Evolutionary conservation across 2,888 invertebrate species (phyloP), one percentile per base, ranked within the genome.

Genomic region (Lypha dubia): DNA sequence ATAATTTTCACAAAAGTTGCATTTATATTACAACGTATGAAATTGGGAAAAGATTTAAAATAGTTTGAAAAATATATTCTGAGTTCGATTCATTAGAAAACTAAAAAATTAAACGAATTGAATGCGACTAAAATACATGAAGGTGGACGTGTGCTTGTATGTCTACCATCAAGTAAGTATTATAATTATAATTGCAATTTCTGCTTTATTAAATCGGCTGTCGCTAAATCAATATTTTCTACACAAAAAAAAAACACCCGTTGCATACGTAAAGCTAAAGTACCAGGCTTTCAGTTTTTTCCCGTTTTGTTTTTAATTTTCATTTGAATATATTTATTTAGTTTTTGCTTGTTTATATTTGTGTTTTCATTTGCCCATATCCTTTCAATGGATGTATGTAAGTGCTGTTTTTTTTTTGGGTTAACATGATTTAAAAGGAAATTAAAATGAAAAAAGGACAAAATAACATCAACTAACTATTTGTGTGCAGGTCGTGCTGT

Each of bases 401-500:
- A 63, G 17, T 41, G 0, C 28, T 35, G 7, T 58, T 24, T 44
- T 70, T 56, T 49, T 58, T 35, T 46, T 44, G n/a, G 17, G 24
- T 62, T 79, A 9, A 65, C 56, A 71, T 65, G 63, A 46, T 58
- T 24, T 44, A 24, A 56, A 65, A 63, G 71, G 63, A 79, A 79
- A 79, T 71, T 79, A 79, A 71, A 79, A 24, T 7, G 62, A 79
- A 79, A 63, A 13, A 44, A 46, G 53, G 53, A 63, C 15, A 71
- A 44, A 79, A 62, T 17, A 56, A 79, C 35, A 44, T 75, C 41
- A 79, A 58, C 56, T 38, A 58, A 53, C 38, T 83, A 58, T 70
- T 79, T 74, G 75, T 70, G 65, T 70, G n/a, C n/a, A 83, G 32
- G 44, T 77, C 53, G 13, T 77, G 84, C 46, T 22, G 62, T 70